Evolutionary conservation across 2,113 vertebrate species (phyloP), one percentile per base, ranked within the genome.

Genomic region (Chelonoidis abingdonii): DNA sequence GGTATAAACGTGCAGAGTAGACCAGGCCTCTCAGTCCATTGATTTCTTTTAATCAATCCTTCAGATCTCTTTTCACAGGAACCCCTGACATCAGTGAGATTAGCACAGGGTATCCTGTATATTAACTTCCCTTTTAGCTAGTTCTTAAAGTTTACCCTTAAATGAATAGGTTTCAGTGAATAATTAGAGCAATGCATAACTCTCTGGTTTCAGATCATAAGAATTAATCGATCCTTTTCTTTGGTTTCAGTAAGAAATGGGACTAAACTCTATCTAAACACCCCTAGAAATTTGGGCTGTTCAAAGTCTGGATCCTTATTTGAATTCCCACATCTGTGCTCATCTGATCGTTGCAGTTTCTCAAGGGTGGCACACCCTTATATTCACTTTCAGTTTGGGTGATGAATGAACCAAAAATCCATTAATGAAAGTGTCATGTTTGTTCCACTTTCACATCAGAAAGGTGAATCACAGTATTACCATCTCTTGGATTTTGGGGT

Each of bases 1-100:
- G 8, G 44, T 44, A 44, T 44, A 44, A 44, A 44, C 44, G 44
- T 6, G 44, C 44, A 44, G 6, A 6, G 44, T 7, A 44, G 44
- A 44, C 44, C 44, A 44, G 44, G 8, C 44, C 44, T 44, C 86
- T 90, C 4, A 0, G 69, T 84, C 83, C 12, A 0, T 65, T 59
- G 49, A 89, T 81, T 88, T 88, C 83, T 78, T 92, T 81, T 4
- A 91, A 21, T 53, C 86, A 54, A n/a, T 65, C 80, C 85, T 84
- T 96, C 93, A 88, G 80, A 84, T 94, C 80, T 83, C 83, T 52
- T 80, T 81, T 94, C 88, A 59, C 69, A 88, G 80, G 91, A 89
- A 56, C 52, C 88, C 80, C 89, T 93, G 82, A 16, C 78, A 35
- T 35, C 56, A 85, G 41, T 87, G 62, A 78, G 47, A 69, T 92